Percentiles rank a stretch among this genome's conserved stretches.
These are phyloP conservation scores for Drosophila tripunctata DNA, from an alignment of 2,888 invertebrate genomes.

Conservation along the genomic window DNA sequence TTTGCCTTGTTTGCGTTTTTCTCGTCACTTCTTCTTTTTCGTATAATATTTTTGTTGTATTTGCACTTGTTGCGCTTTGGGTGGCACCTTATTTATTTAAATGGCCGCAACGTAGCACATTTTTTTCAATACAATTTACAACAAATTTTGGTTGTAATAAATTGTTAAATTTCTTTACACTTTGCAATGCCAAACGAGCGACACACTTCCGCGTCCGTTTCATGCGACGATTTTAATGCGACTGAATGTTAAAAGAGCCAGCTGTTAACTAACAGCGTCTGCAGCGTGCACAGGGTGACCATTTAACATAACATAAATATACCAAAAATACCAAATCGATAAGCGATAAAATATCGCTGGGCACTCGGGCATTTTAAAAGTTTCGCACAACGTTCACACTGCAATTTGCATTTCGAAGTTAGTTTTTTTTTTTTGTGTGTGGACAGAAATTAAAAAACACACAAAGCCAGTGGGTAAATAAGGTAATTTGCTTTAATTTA, in stretches of 20 bases:
- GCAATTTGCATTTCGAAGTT: slow-evolving; percentile 39
- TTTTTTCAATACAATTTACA: slow-evolving; percentile 45
- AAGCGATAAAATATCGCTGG: too few relatives aligned
- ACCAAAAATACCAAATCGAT: too few relatives aligned
- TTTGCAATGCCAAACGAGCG: slow-evolving; percentile 45
- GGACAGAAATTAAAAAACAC: slow-evolving; percentile 48
- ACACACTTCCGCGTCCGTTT: slow-evolving; percentile 43
- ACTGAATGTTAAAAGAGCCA: slow-evolving; percentile 37
- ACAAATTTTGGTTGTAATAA: slow-evolving; percentile 49
- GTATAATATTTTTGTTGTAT: slow-evolving; percentile 25
- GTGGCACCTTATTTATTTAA: slow-evolving; percentile 39
- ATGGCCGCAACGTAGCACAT: slow-evolving; percentile 32
- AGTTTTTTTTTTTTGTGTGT: too few relatives aligned
- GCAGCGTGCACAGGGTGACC: slow-evolving; percentile 20
- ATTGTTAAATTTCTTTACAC: slow-evolving; percentile 67
- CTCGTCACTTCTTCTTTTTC: slow-evolving; percentile 12
- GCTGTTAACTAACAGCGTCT: slow-evolving; percentile 47
- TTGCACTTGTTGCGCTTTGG: slow-evolving; percentile 24
- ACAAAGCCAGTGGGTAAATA: slow-evolving; percentile 51
- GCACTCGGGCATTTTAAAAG: too few relatives aligned
- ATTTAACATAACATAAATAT: slow-evolving; percentile 6
- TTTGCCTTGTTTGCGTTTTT: slow-evolving; percentile 47
- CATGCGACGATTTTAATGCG: slow-evolving; percentile 45
- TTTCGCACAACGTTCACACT: slow-evolving; percentile 44
- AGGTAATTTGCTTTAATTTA: slow-evolving; percentile 48